phyloP scores from a whole-genome alignment of 2,888 invertebrate species.

The Barypeithes pellucidus region DNA sequence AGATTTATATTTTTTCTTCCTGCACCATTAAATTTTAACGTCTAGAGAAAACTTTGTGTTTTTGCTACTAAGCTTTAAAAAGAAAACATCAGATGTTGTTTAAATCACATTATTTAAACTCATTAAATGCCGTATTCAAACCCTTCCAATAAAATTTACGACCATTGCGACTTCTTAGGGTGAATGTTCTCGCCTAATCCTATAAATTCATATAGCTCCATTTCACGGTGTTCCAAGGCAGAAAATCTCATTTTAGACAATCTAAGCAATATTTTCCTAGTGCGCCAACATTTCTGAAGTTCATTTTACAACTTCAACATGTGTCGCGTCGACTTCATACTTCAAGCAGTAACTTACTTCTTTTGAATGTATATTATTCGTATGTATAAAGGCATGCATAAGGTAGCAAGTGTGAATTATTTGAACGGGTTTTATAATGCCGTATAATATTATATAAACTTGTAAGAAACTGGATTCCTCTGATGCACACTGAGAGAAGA shows the following conservation, averaged over 20 bases:
- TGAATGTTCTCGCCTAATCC: slow-evolving; percentile 28
- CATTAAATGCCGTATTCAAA: background rate
- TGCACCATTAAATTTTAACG: too few relatives aligned
- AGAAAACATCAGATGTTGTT: too few relatives aligned
- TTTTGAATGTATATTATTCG: slow-evolving; percentile 37
- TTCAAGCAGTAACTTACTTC: slow-evolving; percentile 44
- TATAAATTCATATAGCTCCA: slow-evolving; percentile 43
- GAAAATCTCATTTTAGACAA: slow-evolving; percentile 45
- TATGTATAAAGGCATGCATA: slow-evolving; percentile 35
- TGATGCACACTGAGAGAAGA: too few relatives aligned
- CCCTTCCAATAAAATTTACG: slow-evolving; percentile 12
- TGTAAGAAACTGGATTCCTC: too few relatives aligned
- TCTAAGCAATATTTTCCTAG: slow-evolving; percentile 40
- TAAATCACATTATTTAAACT: background rate
- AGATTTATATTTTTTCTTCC: too few relatives aligned
- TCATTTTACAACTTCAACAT: slow-evolving; percentile 54
- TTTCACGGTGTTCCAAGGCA: slow-evolving; percentile 40
- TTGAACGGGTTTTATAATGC: background rate
- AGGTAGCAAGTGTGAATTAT: slow-evolving; percentile 37
- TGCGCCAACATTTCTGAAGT: slow-evolving; percentile 35
- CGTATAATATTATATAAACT: background rate
- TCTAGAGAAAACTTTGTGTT: too few relatives aligned
- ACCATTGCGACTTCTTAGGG: slow-evolving; percentile 11
- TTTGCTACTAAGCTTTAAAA: too few relatives aligned
- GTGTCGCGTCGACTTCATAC: slow-evolving; percentile 46